phyloP scores from a whole-genome alignment of 2,113 vertebrate genomes.

The Otis tarda region DNA sequence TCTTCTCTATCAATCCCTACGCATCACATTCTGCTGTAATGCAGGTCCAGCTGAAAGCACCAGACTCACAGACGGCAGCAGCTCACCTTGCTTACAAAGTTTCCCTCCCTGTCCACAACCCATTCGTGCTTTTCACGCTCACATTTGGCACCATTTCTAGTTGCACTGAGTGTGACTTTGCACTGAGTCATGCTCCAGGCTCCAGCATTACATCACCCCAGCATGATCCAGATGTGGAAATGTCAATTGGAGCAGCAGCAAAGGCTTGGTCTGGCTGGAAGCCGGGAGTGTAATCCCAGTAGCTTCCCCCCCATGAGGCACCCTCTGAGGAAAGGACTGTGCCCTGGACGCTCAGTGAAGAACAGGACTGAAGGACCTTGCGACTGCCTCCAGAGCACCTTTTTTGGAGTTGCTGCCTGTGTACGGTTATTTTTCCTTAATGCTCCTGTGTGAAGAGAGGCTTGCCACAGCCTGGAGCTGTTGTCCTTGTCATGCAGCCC shows the following conservation, averaged over 20 bases:
- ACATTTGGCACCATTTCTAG: neutral
- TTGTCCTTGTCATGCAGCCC: neutral
- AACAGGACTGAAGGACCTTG: neutral
- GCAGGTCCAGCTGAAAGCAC: neutral
- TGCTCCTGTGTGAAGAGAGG: neutral
- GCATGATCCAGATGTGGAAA: fast-evolving
- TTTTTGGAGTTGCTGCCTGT: neutral
- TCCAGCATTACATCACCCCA: neutral
- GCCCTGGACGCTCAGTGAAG: neutral
- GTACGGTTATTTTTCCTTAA: neutral
- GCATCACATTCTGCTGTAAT: neutral
- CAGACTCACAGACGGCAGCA: neutral
- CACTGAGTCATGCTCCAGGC: neutral
- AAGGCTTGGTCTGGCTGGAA: neutral
- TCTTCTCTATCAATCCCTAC: neutral
- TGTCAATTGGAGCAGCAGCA: neutral
- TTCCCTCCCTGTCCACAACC: neutral
- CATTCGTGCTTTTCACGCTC: neutral
- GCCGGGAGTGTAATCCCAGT: neutral
- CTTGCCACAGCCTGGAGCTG: neutral
- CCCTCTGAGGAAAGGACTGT: neutral
- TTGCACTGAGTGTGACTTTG: neutral
- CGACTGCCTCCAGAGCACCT: fast-evolving
- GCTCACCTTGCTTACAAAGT: neutral
- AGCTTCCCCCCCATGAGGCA: neutral